Conservation (phyloP, 2,113 vertebrate genomes). For the Dunckerocampus dactyliophorus region DNA sequence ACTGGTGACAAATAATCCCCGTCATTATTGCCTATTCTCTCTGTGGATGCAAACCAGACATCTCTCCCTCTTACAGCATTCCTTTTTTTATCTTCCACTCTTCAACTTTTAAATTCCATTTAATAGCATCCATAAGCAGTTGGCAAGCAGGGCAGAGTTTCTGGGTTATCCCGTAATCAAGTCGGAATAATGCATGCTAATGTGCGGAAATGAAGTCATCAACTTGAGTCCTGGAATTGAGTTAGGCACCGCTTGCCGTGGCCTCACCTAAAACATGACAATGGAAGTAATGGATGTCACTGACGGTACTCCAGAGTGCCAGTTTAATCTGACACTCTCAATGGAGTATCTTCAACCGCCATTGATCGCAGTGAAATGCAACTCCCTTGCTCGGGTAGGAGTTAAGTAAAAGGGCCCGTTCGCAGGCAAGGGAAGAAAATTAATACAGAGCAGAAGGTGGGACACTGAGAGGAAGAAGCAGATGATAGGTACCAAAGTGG, state of each 20-base stretch:
- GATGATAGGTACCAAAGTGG: slow-evolving; percentile 5
- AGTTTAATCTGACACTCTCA: slow-evolving; percentile 42
- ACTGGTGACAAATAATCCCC: slow-evolving; percentile 43
- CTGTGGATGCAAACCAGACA: neutral
- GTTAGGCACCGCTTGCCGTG: slow-evolving; percentile 44
- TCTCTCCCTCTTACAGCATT: neutral
- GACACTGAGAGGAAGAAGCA: too few relatives aligned
- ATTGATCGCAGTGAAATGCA: slow-evolving; percentile 34
- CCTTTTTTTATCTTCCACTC: neutral
- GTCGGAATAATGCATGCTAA: slow-evolving; percentile 1
- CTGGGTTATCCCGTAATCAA: slow-evolving; percentile 7
- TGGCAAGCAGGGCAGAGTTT: neutral
- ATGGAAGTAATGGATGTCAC: slow-evolving; percentile 44
- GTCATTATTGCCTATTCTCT: slow-evolving; percentile 32
- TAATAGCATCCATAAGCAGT: slow-evolving; percentile 7
- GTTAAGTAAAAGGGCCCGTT: too few relatives aligned
- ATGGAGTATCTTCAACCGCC: slow-evolving; percentile 38
- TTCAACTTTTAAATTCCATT: slow-evolving; percentile 17
- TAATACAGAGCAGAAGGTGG: too few relatives aligned
- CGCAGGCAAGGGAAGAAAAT: too few relatives aligned
- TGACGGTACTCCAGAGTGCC: slow-evolving; percentile 16
- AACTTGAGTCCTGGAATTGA: slow-evolving; percentile 18
- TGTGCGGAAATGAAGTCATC: slow-evolving; percentile 15
- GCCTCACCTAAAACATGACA: slow-evolving; percentile 29
- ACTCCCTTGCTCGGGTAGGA: neutral